A percentile compares a stretch with the other conserved stretches of the same genome.
Evolutionary conservation across 2,797 vertebrate species (phyloP).

Genomic region (Darevskia nairensis): DNA sequence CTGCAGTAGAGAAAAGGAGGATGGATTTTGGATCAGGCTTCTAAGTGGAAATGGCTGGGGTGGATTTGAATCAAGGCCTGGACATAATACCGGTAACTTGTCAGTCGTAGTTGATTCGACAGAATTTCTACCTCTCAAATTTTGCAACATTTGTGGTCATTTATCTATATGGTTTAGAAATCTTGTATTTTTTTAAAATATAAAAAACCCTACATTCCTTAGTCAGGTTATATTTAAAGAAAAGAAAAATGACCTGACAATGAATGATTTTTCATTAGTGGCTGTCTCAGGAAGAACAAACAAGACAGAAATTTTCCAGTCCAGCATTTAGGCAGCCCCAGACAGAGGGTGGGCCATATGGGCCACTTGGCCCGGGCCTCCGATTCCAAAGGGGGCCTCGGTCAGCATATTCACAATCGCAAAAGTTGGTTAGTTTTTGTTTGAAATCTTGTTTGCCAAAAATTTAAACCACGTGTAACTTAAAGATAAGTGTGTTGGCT

Average conservation of each 20-base stretch:
- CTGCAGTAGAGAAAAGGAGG: not conserved
- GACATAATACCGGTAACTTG: not conserved
- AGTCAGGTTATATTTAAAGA: constrained; percentile 76
- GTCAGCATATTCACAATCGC: no score
- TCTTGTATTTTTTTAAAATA: constrained; percentile 49
- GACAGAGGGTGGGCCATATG: no score
- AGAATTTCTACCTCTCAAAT: constrained; percentile 26
- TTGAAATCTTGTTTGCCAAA: no score
- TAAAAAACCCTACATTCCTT: constrained; percentile 59
- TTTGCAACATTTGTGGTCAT: constrained; percentile 46
- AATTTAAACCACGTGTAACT: no score
- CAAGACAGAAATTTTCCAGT: constrained; percentile 71
- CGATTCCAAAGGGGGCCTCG: no score
- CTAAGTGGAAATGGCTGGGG: not conserved
- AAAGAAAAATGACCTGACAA: constrained; percentile 73
- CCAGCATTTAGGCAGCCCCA: constrained; percentile 65
- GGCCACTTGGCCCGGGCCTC: no score
- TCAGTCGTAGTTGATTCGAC: not conserved
- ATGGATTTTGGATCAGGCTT: not conserved
- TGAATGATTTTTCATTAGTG: constrained; percentile 66
- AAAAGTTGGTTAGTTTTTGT: no score
- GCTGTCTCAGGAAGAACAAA: constrained; percentile 68
- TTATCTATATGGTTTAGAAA: constrained; percentile 57
- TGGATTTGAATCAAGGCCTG: not conserved
- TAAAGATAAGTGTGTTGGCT: no score